Evolutionary conservation across 1,140 invertebrate species (phyloP).

Genomic region (Anadara kagoshimensis): DNA sequence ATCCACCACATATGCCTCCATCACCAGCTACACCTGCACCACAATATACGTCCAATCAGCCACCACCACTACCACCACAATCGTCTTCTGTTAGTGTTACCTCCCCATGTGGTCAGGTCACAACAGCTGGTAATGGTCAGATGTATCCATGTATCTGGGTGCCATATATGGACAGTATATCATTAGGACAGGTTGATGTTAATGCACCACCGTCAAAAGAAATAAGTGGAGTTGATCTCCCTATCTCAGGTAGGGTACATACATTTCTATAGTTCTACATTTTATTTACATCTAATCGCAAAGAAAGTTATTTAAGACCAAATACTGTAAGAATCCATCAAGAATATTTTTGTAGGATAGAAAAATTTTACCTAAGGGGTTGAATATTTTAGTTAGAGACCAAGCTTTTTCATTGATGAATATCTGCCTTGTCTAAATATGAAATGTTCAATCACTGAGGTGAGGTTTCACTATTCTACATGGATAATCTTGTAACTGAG

Average conservation of each 20-base stretch:
- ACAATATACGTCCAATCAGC: neutral
- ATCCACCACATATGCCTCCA: too few relatives aligned
- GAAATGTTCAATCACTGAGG: too few relatives aligned
- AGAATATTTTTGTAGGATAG: too few relatives aligned
- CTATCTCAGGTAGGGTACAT: conserved; percentile 48
- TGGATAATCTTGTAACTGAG: too few relatives aligned
- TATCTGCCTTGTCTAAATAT: too few relatives aligned
- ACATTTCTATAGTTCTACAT: too few relatives aligned
- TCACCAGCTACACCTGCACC: too few relatives aligned
- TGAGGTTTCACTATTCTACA: too few relatives aligned
- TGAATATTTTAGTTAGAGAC: too few relatives aligned
- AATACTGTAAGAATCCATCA: neutral
- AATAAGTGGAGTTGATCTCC: conserved; percentile 59
- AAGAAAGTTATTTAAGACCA: neutral
- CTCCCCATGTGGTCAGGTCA: neutral
- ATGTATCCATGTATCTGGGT: conserved; percentile 51
- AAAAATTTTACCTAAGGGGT: too few relatives aligned
- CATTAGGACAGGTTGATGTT: conserved; percentile 59
- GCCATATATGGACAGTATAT: conserved; percentile 55
- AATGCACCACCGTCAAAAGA: conserved; percentile 60
- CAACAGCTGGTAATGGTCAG: neutral
- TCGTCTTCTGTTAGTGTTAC: neutral
- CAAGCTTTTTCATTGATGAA: too few relatives aligned
- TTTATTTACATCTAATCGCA: too few relatives aligned
- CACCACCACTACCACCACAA: neutral